Evolutionary conservation across 1,140 invertebrate genomes (phyloP), one percentile per base, ranked within the genome.

Genomic region (Lepidurus apus): DNA sequence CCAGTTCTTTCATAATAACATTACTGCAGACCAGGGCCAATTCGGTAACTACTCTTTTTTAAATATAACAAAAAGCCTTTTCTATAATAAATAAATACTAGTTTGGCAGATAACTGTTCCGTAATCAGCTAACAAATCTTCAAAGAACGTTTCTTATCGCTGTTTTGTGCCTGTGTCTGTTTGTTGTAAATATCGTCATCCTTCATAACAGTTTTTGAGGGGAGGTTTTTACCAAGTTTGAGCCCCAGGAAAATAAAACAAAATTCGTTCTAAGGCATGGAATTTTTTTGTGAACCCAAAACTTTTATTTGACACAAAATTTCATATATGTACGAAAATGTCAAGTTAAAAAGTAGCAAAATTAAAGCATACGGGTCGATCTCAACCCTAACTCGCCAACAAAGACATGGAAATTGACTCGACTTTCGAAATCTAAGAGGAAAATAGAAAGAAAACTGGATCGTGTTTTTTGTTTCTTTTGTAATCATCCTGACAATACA

Each of bases 101-200:
- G 53, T 65, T 65, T 11, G 53, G n/a, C 13, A 4, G 53, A 65
- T 65, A 34, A 34, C 34, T 65, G 21, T 65, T 65, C 21, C 10
- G n/a, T 65, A 65, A 21, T 17, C 53, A 65, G 13, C 21, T 17
- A 17, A 65, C 13, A 65, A 65, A 7, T 65, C 53, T 65, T 65
- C 17, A 17, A 9, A 65, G 21, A 17, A 65, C 4, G 21, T 65
- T n/a, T n/a, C 53, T n/a, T 34, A 65, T 65, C 21, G 53, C 53
- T 65, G 53, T 65, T 65, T 65, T 65, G 13, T 65, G 53, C 9
- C 53, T 65, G 13, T 65, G 53, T 65, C 53, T 65, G 53, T 9
- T 17, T n/a, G n/a, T 65, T 65, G 53, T 65, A 65, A 65, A 65
- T 65, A 65, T n/a, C 53, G 53, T 65, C 53, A 65, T 65, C 53